phyloP scores from a whole-genome alignment of 1,140 invertebrate species.

The Drosophila quadrilineata region DNA sequence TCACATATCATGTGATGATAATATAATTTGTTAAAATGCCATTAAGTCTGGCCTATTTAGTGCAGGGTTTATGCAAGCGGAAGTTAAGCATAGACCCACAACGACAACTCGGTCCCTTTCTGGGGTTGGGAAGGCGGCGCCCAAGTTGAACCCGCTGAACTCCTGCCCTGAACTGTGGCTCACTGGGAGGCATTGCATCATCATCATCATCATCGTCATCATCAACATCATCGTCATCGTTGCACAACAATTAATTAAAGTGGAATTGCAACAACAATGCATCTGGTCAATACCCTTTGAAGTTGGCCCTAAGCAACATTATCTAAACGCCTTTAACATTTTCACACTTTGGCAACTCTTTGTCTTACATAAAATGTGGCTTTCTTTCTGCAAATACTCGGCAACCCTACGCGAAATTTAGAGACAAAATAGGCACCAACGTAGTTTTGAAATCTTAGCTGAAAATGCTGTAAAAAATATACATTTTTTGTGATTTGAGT shows the following conservation, averaged over 20 bases:
- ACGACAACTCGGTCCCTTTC: neutral
- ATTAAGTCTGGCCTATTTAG: slow-evolving; percentile 60
- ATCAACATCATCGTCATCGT: slow-evolving; percentile 44
- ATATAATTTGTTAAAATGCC: slow-evolving; percentile 67
- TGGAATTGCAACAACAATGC: slow-evolving; percentile 16
- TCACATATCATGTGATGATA: slow-evolving; percentile 38
- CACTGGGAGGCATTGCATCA: slow-evolving; percentile 44
- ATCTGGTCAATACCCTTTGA: neutral
- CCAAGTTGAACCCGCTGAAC: slow-evolving; percentile 24
- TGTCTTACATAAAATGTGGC: too few relatives aligned
- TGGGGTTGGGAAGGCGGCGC: slow-evolving; percentile 1
- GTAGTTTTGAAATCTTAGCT: slow-evolving; percentile 35
- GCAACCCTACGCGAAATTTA: slow-evolving; percentile 20
- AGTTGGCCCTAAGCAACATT: neutral
- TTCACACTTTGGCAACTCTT: too few relatives aligned
- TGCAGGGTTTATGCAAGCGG: slow-evolving; percentile 44
- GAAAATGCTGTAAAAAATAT: slow-evolving; percentile 27
- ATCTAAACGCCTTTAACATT: neutral
- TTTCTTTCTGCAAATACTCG: too few relatives aligned
- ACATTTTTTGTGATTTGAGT: slow-evolving; percentile 45
- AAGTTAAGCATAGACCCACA: slow-evolving; percentile 46
- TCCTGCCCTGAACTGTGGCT: slow-evolving; percentile 34
- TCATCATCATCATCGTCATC: slow-evolving; percentile 33
- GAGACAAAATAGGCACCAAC: slow-evolving; percentile 30
- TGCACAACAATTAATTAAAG: slow-evolving; percentile 31